Percentiles rank a stretch among this genome's conserved stretches.
These are phyloP conservation scores for Microtus richardsoni DNA, from an alignment of 2,113 vertebrate genomes.

Conservation along the genomic window DNA sequence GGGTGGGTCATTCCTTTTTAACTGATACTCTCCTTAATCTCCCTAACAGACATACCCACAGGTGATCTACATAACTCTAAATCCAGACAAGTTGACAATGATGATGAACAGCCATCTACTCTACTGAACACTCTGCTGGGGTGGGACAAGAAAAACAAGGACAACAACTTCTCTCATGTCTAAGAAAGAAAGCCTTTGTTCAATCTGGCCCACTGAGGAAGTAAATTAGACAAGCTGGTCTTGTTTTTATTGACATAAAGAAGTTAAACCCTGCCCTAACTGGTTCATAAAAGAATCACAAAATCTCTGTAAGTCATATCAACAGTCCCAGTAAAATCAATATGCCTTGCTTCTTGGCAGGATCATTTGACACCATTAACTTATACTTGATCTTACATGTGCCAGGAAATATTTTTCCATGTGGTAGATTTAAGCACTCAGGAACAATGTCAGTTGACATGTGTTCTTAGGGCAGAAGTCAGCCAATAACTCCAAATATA, in stretches of 20 bases:
- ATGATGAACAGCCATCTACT: neutral
- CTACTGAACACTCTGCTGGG: neutral
- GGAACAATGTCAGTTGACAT: neutral
- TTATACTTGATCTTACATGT: conserved; percentile 30
- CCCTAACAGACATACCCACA: neutral
- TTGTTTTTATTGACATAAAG: neutral
- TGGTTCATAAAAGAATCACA: conserved; percentile 31
- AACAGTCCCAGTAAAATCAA: conserved; percentile 35
- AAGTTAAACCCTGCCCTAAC: neutral
- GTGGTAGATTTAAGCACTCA: neutral
- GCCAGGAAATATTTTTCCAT: conserved; percentile 23
- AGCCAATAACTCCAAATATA: neutral
- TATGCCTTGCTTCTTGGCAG: neutral
- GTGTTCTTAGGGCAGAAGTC: neutral
- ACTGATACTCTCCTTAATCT: neutral
- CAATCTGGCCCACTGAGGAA: neutral
- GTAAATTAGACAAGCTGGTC: neutral
- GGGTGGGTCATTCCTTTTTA: neutral
- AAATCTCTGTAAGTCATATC: neutral
- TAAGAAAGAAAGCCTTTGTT: conserved; percentile 2
- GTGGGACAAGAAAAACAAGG: neutral
- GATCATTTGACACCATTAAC: conserved; percentile 6
- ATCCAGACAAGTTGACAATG: neutral
- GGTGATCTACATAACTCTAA: neutral
- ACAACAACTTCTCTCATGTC: neutral